Evolutionary conservation across 1,140 invertebrate genomes (phyloP).

Genomic region (Lucilia sericata): DNA sequence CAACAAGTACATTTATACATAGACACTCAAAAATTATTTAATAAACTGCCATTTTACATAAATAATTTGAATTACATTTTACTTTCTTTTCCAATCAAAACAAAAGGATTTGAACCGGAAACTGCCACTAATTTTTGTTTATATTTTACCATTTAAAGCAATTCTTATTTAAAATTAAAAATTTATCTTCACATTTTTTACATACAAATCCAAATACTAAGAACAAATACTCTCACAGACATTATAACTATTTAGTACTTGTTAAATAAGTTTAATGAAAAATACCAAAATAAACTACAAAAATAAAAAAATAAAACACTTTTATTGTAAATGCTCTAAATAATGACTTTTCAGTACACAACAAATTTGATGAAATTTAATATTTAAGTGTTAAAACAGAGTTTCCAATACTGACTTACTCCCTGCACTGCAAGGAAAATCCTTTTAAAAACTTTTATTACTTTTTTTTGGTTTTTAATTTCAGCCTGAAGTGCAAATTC

Average conservation of each 20-base stretch:
- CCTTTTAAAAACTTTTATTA: neutral
- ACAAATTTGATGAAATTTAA: conserved; percentile 38
- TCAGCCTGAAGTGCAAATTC: neutral
- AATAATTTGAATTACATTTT: neutral
- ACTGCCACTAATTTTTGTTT: neutral
- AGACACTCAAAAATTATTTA: too few species aligned
- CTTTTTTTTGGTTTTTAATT: neutral
- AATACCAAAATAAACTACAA: neutral
- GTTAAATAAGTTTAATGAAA: neutral
- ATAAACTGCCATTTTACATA: too few species aligned
- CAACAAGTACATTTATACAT: too few species aligned
- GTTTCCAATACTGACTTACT: neutral
- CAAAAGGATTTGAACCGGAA: neutral
- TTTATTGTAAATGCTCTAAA: conserved; percentile 34
- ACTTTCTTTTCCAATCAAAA: neutral
- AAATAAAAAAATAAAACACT: neutral
- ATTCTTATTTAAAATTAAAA: neutral
- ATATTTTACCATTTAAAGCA: neutral
- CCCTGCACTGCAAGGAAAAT: neutral
- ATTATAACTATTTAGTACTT: neutral
- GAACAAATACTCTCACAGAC: neutral
- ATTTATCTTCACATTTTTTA: neutral
- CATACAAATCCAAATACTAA: neutral
- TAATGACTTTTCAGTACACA: conserved; percentile 27
- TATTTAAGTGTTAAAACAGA: conserved; percentile 28